Evolutionary conservation across 2,797 vertebrate genomes (phyloP).

Genomic region (Carduelis carduelis): DNA sequence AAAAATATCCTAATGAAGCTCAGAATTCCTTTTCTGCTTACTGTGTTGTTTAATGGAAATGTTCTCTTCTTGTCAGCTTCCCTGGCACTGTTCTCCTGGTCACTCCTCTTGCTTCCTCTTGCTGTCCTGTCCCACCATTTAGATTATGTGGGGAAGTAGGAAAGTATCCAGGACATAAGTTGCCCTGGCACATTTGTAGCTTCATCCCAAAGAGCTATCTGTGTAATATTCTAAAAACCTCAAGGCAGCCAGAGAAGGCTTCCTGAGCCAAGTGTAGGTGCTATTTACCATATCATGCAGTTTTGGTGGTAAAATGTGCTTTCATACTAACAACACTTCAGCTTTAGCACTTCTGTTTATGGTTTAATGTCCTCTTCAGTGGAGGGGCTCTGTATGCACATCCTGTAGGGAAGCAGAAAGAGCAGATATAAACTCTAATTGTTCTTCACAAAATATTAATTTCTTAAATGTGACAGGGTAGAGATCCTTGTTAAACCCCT

Average conservation of each 20-base stretch:
- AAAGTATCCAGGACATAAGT: not conserved
- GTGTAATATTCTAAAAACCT: not conserved
- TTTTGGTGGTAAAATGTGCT: not conserved
- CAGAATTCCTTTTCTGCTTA: not conserved
- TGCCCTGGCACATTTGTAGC: not conserved
- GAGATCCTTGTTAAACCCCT: not conserved
- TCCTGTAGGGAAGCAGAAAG: not conserved
- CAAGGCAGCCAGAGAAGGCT: not conserved
- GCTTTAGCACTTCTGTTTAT: not conserved
- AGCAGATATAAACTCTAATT: not conserved
- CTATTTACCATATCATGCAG: not conserved
- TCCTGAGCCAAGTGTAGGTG: not conserved
- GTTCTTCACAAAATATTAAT: not conserved
- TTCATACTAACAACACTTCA: not conserved
- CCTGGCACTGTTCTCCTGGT: not conserved
- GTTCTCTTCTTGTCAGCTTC: not conserved
- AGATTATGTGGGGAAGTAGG: not conserved
- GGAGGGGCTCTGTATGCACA: not conserved
- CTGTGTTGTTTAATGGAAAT: not conserved
- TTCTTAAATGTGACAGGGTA: not conserved
- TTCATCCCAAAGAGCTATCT: not conserved
- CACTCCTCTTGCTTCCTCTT: not conserved
- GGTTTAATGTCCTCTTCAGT: not conserved
- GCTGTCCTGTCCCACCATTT: not conserved
- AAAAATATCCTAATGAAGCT: not conserved